Base-by-base conservation (phyloP, 2,888 invertebrate genomes). In the Lottia gigantea region DNA sequence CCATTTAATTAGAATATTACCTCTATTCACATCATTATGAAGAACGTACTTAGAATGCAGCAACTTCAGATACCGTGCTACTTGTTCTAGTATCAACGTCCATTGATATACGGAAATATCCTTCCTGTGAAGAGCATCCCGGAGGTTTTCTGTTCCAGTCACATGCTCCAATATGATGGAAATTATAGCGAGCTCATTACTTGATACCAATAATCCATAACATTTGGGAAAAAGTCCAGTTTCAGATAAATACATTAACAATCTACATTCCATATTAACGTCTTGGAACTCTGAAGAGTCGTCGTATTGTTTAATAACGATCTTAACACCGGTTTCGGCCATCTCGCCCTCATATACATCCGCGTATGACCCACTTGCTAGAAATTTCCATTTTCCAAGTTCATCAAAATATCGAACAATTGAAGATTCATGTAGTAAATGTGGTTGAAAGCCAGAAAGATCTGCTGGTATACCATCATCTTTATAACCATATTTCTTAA, bases 131-230 rank as follows among this genome's bases (percentile, higher is more conserved):
- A 64, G 4, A 70, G 65, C 70, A 45, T 70, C 64, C 45, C 40
- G 23, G n/a, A 74, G 19, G 12, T 66, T 49, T 19, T 69, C 23
- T 25, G 70, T 66, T 46, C 63, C 14, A 1, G 68, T 26, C 14
- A 72, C 49, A 40, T 71, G 68, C 47, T 74, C 68, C 66, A 64
- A 68, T 49, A 74, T 72, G 25, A 74, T 61, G 25, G 72, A 74
- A 47, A 70, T 45, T 46, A 71, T 72, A 25, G 40, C 26, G 7
- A 64, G 64, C 19, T 67, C 12, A 4, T 26, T 64, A 7, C 72
- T 69, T 2, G 64, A 14, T 0, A 72, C 70, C 2, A 74, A 49
- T 7, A 71, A 64, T 8, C 74, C 74, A 62, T 46, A 61, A 40
- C 40, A 14, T 1, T 23, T 23, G 26, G 46, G 61, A 49, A 15